These are phyloP conservation scores for Aspidapion aeneum DNA, from an alignment of 2,888 invertebrate species.

Conservation along the genomic window DNA sequence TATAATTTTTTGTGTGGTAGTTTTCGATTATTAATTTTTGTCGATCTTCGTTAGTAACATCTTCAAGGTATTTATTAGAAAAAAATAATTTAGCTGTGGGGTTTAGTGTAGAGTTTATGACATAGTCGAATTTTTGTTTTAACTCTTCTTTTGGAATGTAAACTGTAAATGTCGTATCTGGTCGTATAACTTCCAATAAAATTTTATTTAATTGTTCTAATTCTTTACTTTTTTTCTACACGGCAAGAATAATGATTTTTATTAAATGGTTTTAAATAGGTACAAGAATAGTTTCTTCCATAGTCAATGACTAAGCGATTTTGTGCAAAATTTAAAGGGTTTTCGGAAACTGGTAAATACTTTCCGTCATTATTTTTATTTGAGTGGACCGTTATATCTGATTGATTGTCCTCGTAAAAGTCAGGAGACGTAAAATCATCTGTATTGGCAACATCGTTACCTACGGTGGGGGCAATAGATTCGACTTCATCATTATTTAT, in stretches of 20 bases:
- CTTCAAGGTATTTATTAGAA: too few relatives aligned
- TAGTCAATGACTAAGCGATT: slow-evolving; percentile 15
- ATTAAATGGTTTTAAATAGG: too few relatives aligned
- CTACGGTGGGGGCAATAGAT: too few relatives aligned
- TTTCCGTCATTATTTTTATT: slow-evolving; percentile 12
- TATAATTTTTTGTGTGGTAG: too few relatives aligned
- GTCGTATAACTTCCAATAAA: slow-evolving; percentile 5
- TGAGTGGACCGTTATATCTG: slow-evolving; percentile 12
- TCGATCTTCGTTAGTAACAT: too few relatives aligned
- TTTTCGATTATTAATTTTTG: too few relatives aligned
- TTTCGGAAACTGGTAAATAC: slow-evolving; percentile 18
- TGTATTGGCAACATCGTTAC: too few relatives aligned
- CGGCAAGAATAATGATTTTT: slow-evolving; percentile 8
- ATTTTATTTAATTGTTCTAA: slow-evolving; percentile 7
- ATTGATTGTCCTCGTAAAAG: slow-evolving; percentile 1
- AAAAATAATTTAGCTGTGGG: too few relatives aligned
- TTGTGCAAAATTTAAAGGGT: slow-evolving; percentile 11
- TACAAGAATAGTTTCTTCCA: slow-evolving; percentile 12
- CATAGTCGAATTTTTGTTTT: too few relatives aligned
- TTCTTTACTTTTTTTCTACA: slow-evolving; percentile 9
- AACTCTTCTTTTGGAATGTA: too few relatives aligned
- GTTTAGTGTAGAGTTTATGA: too few relatives aligned
- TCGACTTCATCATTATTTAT: slow-evolving; percentile 15
- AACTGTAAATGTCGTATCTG: slow-evolving; percentile 2
- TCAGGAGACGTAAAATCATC: too few relatives aligned